Evolutionary conservation across 2,888 invertebrate species (phyloP), one percentile per base, ranked within the genome.

Genomic region (Thecophora atra): DNA sequence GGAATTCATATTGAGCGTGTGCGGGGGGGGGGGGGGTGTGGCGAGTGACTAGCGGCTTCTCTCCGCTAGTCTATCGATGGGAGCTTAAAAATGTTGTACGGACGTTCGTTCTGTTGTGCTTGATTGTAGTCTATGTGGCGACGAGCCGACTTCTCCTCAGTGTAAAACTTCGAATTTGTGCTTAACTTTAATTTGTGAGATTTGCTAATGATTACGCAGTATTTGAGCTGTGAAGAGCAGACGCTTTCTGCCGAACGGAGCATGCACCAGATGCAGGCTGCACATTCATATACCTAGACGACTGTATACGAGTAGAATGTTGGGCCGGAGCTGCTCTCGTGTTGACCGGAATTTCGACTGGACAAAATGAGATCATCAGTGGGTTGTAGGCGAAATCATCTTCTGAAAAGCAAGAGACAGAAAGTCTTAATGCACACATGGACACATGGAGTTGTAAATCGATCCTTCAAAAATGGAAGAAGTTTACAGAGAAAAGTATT

Each of bases 1-100:
- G 77, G 87, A 87, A 81, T 85, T 85, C 85, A 87, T 83, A 63
- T 67, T 74, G 76, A 30, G 21, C 19, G 42, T 44, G 17, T 26
- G 24, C 17, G 15, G 0, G 21, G 17, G 24, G 21, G 56, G 42
- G 6, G 26, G 13, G 42, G 21, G 42, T 26, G 58, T 28, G 24
- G n/a, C 5, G 11, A 21, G 11, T 37, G n/a, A n/a, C n/a, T n/a
- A n/a, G 37, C 37, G 37, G 37, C 37, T 37, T 6, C 37, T 37
- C 37, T 2, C 37, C 2, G 37, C 37, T 37, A 37, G 37, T 37
- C 37, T 37, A 37, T 37, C 1, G 11, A 37, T 6, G 11, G 37
- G 37, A 37, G 37, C 37, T 37, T 37, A 6, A 37, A 37, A 1
- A 8, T 37, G 37, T 37, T 37, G 37, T 37, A 37, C 37, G 37